Percentiles rank a stretch among this genome's conserved stretches.
phyloP scores from a whole-genome alignment of 2,888 invertebrate genomes.

The Galeruca laticollis region DNA sequence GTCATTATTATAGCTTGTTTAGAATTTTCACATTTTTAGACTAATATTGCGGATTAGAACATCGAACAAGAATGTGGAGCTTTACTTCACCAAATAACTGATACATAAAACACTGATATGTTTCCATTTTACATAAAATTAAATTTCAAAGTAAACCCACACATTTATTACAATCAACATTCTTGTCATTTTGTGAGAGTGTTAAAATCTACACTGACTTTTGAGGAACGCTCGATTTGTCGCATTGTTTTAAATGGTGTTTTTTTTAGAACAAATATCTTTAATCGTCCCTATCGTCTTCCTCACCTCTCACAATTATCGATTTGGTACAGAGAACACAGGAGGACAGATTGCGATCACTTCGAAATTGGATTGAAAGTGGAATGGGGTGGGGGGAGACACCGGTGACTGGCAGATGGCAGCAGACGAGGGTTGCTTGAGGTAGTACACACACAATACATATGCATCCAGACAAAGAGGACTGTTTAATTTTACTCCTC shows the following conservation, averaged over 20 bases:
- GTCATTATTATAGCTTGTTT: too few species aligned
- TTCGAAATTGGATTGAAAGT: constrained; percentile 66
- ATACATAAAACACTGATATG: too few species aligned
- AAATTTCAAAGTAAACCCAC: too few species aligned
- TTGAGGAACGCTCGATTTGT: background rate
- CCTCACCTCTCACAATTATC: constrained; percentile 52
- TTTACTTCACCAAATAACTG: too few species aligned
- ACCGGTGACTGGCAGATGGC: constrained; percentile 67
- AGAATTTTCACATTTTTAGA: too few species aligned
- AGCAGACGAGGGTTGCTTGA: constrained; percentile 67
- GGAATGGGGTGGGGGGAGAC: constrained; percentile 46
- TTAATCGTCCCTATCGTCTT: constrained; percentile 8
- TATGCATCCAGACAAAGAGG: constrained; percentile 66
- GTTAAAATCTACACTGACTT: too few species aligned
- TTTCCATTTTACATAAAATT: too few species aligned
- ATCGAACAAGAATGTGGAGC: too few species aligned
- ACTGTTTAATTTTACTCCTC: constrained; percentile 61
- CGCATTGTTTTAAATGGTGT: background rate
- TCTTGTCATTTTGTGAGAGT: too few species aligned
- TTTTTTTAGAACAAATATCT: background rate
- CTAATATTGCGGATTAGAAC: too few species aligned
- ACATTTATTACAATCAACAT: too few species aligned
- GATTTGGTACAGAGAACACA: constrained; percentile 57
- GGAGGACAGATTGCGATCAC: constrained; percentile 65
- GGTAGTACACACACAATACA: constrained; percentile 65